A percentile compares a stretch with the other conserved stretches of the same genome.
These are phyloP conservation scores for Invenusta paracnida DNA, from an alignment of 2,888 invertebrate species.

Conservation along the genomic window DNA sequence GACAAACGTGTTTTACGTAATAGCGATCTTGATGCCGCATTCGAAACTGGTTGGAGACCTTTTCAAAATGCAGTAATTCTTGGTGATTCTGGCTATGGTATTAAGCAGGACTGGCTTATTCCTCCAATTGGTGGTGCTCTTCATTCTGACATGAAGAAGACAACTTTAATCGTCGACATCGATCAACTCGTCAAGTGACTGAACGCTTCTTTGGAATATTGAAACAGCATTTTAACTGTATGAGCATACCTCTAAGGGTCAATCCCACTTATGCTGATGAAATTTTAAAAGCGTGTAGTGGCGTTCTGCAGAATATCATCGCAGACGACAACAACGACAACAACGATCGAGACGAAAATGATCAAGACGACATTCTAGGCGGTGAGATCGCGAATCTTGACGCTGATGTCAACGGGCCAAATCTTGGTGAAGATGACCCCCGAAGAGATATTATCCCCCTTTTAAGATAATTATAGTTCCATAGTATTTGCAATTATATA, in stretches of 20 bases:
- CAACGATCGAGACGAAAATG: not conserved
- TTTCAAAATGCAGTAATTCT: conserved; percentile 29
- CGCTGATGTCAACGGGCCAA: not conserved
- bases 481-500: not conserved
- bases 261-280: conserved; percentile 20
- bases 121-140: conserved; percentile 30
- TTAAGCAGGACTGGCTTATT: not conserved
- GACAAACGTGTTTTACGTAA: conserved; percentile 32
- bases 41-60: conserved; percentile 33
- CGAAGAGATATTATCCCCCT: not conserved
- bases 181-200: not conserved
- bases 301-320: not conserved
- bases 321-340: not conserved
- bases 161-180: conserved; percentile 11
- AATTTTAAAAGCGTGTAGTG: conserved; percentile 4
- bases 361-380: not conserved
- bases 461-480: not conserved
- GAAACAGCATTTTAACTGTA: conserved; percentile 5
- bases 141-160: not conserved
- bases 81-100: conserved; percentile 30
- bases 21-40: conserved; percentile 4
- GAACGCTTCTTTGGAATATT: conserved; percentile 34
- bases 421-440: not conserved
- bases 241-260: conserved; percentile 9
- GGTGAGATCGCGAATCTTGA: not conserved